Evolutionary conservation across 2,888 invertebrate genomes (phyloP).

Genomic region (Hetaerina titia): DNA sequence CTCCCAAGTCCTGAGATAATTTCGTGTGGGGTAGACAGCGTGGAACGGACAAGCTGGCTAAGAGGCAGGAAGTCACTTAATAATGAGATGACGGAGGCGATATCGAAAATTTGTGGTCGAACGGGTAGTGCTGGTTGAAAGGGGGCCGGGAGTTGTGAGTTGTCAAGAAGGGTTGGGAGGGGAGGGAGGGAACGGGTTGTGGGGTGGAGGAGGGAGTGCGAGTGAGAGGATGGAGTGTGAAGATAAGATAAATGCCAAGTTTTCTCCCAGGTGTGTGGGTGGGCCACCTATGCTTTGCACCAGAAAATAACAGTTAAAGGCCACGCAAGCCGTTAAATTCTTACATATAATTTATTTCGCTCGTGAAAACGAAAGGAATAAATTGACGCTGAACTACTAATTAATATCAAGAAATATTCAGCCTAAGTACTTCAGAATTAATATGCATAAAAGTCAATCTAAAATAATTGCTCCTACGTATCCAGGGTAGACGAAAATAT

Average conservation of each 20-base stretch:
- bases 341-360: not conserved
- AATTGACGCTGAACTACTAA: not conserved
- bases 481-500: no score
- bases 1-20: slow-evolving; percentile 51
- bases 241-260: slow-evolving; percentile 38
- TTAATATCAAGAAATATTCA: not conserved
- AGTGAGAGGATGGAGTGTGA: not conserved
- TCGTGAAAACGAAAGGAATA: not conserved
- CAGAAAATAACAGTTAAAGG: not conserved
- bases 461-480: no score
- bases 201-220: not conserved
- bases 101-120: slow-evolving; percentile 64
- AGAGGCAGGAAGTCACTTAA: slow-evolving; percentile 65
- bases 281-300: slow-evolving; percentile 5
- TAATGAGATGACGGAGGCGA: slow-evolving; percentile 56
- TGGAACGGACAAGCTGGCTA: slow-evolving; percentile 52
- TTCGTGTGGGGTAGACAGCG: slow-evolving; percentile 30
- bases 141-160: not conserved
- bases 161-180: not conserved
- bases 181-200: not conserved
- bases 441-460: not conserved
- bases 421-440: not conserved
- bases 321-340: slow-evolving; percentile 15
- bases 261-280: slow-evolving; percentile 38
- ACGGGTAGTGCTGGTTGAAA: slow-evolving; percentile 7